A percentile compares a stretch with the other conserved stretches of the same genome.
phyloP scores from a whole-genome alignment of 1,140 invertebrate genomes.

The Megalonaias nervosa region DNA sequence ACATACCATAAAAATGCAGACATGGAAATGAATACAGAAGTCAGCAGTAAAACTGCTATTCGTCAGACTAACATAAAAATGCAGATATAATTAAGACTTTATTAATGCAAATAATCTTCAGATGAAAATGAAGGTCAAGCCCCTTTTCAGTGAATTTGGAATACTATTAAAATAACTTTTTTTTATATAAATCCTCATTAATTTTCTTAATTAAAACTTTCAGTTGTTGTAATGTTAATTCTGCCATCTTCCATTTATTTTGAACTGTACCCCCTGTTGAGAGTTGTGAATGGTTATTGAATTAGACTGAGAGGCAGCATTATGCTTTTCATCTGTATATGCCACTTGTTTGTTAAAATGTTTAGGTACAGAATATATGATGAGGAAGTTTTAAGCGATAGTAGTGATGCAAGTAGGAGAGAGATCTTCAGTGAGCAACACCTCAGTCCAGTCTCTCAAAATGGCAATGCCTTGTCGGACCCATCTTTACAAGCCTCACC shows the following conservation, averaged over 20 bases:
- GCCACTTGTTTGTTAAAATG: background rate
- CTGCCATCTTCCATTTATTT: background rate
- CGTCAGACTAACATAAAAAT: too few species aligned
- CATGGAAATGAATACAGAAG: too few species aligned
- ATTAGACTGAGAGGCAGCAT: background rate
- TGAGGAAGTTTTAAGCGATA: constrained; percentile 55
- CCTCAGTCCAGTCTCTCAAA: constrained; percentile 11
- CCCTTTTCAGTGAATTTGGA: too few species aligned
- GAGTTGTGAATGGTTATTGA: background rate
- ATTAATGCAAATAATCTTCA: too few species aligned
- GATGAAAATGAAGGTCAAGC: too few species aligned
- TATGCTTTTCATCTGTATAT: background rate
- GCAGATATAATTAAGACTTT: too few species aligned
- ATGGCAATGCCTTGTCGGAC: too few species aligned
- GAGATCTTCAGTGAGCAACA: background rate
- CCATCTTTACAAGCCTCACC: too few species aligned
- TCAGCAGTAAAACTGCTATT: too few species aligned
- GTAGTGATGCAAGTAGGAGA: constrained; percentile 37
- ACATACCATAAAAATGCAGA: too few species aligned
- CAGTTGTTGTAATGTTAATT: background rate
- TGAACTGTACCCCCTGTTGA: too few species aligned
- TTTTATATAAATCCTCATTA: background rate
- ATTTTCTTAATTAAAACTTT: too few species aligned
- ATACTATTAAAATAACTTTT: background rate
- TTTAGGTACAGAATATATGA: constrained; percentile 64